These are phyloP conservation scores for Glossophaga mutica DNA, from an alignment of 2,797 vertebrate genomes.

Conservation along the genomic window DNA sequence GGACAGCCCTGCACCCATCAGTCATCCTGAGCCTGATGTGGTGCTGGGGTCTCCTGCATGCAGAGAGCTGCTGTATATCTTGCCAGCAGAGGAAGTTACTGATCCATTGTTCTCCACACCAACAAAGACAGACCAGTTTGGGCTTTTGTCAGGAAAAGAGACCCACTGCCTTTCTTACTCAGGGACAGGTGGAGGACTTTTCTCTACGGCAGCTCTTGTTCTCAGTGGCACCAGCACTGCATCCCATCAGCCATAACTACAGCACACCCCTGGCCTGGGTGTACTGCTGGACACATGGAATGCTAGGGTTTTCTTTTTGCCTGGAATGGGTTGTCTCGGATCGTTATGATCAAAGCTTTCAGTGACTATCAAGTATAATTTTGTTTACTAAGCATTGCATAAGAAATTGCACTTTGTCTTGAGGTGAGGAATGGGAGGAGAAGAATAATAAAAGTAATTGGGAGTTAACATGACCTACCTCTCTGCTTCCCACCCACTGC, in stretches of 20 bases:
- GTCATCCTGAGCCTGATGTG: neutral
- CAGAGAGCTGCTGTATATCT: neutral
- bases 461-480: fast-evolving
- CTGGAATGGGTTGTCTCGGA: neutral
- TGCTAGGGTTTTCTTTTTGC: neutral
- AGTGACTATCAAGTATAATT: neutral
- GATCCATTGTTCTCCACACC: neutral
- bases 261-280: no score
- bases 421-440: neutral
- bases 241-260: neutral
- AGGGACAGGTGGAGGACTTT: fast-evolving
- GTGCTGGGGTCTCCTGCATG: fast-evolving
- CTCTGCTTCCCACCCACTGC: neutral
- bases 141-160: neutral
- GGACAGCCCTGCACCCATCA: fast-evolving
- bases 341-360: neutral
- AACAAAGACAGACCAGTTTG: no score
- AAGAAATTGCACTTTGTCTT: neutral
- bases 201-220: neutral
- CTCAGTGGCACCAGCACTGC: neutral
- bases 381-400: neutral
- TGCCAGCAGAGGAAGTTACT: neutral
- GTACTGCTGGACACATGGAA: no score
- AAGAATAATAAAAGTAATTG: neutral
- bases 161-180: neutral